These are phyloP conservation scores for Sialis lutaria DNA, from an alignment of 2,888 invertebrate species.

Conservation along the genomic window DNA sequence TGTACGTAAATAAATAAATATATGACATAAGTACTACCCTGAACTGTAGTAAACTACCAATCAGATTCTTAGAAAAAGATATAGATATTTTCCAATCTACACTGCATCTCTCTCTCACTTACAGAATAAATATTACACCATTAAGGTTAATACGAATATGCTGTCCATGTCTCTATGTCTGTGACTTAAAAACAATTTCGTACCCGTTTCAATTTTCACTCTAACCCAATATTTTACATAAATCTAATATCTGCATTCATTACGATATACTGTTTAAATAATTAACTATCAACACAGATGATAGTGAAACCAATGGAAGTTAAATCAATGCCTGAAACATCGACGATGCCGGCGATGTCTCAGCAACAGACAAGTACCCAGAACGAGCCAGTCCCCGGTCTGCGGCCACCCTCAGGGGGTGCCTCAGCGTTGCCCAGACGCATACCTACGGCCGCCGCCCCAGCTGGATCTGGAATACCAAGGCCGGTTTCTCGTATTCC, in stretches of 20 bases:
- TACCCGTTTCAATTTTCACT: no score
- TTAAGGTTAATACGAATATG: no score
- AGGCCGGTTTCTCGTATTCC: slow-evolving; percentile 23
- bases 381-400: not conserved
- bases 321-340: slow-evolving; percentile 6
- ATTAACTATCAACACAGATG: slow-evolving; percentile 6
- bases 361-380: not conserved
- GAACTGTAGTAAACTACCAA: no score
- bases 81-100: no score
- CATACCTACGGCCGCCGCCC: slow-evolving; percentile 12
- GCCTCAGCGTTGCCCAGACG: slow-evolving; percentile 22
- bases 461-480: slow-evolving; percentile 16
- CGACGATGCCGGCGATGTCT: slow-evolving; percentile 3
- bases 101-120: no score
- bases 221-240: no score
- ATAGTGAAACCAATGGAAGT: slow-evolving; percentile 9
- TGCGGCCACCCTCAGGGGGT: slow-evolving; percentile 12
- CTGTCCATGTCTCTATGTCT: no score
- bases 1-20: no score
- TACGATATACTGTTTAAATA: not conserved
- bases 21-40: no score
- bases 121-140: no score
- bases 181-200: no score
- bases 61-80: no score
- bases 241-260: not conserved